These are phyloP conservation scores for Maniola hyperantus DNA, from an alignment of 2,888 invertebrate species.

Conservation along the genomic window DNA sequence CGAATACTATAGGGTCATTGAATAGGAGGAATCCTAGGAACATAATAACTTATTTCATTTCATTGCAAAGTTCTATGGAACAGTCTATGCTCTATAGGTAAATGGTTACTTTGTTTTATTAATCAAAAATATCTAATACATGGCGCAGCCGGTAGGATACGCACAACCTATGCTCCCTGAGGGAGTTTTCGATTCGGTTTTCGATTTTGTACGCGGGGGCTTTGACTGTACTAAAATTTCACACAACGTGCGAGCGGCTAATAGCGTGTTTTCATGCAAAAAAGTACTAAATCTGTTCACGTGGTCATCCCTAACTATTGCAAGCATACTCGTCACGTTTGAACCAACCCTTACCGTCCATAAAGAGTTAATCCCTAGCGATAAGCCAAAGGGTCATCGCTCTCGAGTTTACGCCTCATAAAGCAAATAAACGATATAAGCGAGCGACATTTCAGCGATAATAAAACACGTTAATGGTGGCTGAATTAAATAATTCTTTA, in stretches of 20 bases:
- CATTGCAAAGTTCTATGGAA: too few relatives aligned
- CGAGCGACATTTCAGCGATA: slow-evolving; percentile 19
- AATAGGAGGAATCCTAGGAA: too few relatives aligned
- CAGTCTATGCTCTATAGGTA: too few relatives aligned
- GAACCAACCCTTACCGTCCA: slow-evolving; percentile 19
- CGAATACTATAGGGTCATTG: too few relatives aligned
- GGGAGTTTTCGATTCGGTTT: too few relatives aligned
- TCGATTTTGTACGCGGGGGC: too few relatives aligned
- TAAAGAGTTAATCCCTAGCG: slow-evolving; percentile 29
- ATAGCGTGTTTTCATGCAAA: not conserved
- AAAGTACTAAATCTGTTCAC: not conserved
- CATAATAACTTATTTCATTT: too few relatives aligned
- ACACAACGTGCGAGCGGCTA: not conserved
- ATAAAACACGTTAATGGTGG: slow-evolving; percentile 7
- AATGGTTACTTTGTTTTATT: too few relatives aligned
- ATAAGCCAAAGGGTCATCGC: slow-evolving; percentile 24
- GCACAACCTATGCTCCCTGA: too few relatives aligned
- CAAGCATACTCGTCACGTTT: slow-evolving; percentile 1
- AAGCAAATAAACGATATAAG: slow-evolving; percentile 27
- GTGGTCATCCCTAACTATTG: not conserved
- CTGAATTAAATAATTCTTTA: slow-evolving; percentile 1
- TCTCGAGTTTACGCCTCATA: slow-evolving; percentile 24
- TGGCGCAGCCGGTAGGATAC: too few relatives aligned
- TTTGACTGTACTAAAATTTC: too few relatives aligned
- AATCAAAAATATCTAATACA: too few relatives aligned